A percentile compares a stretch with the other conserved stretches of the same genome.
These are phyloP conservation scores for Phortica magna DNA, from an alignment of 2,888 invertebrate species.

Conservation along the genomic window DNA sequence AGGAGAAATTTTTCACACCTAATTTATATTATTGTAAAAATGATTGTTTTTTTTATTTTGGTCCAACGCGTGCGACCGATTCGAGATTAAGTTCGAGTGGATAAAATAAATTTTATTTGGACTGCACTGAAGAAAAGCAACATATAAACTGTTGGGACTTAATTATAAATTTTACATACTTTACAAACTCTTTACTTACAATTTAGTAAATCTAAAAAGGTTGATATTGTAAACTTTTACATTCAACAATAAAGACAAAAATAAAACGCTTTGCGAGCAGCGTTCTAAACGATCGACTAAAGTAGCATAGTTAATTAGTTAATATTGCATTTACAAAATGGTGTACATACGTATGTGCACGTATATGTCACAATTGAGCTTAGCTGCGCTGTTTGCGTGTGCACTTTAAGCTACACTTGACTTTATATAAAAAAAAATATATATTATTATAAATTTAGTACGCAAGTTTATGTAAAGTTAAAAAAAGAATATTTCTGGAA, in stretches of 20 bases:
- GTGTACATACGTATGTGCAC: slow-evolving; percentile 36
- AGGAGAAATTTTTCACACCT: not conserved
- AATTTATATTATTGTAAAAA: too few species aligned
- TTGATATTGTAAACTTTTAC: not conserved
- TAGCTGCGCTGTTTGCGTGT: not conserved
- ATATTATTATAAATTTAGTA: slow-evolving; percentile 11
- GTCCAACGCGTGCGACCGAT: too few species aligned
- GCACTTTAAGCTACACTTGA: slow-evolving; percentile 1
- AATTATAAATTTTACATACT: slow-evolving; percentile 10
- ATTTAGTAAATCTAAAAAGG: slow-evolving; percentile 33
- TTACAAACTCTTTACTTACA: slow-evolving; percentile 27
- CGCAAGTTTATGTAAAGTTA: slow-evolving; percentile 34
- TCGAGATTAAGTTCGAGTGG: too few species aligned
- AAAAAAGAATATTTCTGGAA: slow-evolving; percentile 52
- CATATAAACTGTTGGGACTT: not conserved
- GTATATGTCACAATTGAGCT: slow-evolving; percentile 29
- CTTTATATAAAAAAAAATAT: slow-evolving; percentile 1
- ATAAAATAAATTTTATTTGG: too few species aligned
- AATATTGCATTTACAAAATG: slow-evolving; percentile 68
- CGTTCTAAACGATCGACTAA: slow-evolving; percentile 2
- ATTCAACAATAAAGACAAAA: slow-evolving; percentile 20
- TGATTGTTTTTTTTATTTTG: too few species aligned
- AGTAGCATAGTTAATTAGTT: slow-evolving; percentile 14
- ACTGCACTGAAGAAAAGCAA: not conserved
- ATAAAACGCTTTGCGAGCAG: slow-evolving; percentile 5